These are phyloP conservation scores for Xiphorhynchus erythropygius DNA, from an alignment of 2,797 vertebrate species.

Conservation along the genomic window DNA sequence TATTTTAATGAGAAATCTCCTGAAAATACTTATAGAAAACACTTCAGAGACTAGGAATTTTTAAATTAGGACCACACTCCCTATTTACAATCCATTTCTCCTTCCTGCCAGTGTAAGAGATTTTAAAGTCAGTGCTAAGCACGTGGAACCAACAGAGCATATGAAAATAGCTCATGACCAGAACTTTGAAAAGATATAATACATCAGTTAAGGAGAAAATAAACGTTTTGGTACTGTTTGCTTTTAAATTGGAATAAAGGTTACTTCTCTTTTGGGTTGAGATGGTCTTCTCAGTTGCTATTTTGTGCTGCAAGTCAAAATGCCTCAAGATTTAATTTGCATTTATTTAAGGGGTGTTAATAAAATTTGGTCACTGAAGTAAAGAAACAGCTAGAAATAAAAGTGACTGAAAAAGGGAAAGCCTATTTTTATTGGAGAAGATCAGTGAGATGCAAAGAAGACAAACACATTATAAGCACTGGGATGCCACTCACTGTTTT, in stretches of 20 bases:
- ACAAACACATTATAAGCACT: not conserved
- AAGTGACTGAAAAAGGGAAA: not conserved
- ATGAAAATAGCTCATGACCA: not conserved
- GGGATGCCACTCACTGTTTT: not conserved
- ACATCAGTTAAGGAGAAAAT: not conserved
- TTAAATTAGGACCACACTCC: not conserved
- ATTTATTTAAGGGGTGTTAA: constrained; percentile 17
- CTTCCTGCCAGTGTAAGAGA: not conserved
- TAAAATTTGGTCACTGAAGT: constrained; percentile 1
- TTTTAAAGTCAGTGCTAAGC: not conserved
- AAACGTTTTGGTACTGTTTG: not conserved
- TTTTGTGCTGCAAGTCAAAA: not conserved
- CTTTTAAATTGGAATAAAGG: not conserved
- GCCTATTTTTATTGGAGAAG: not conserved
- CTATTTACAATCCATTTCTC: not conserved
- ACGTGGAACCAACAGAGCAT: not conserved
- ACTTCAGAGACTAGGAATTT: not conserved
- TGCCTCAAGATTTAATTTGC: constrained; percentile 1
- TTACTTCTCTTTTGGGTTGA: not conserved
- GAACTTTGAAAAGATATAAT: not conserved
- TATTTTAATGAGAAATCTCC: not conserved
- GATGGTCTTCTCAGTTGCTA: not conserved
- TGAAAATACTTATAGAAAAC: not conserved
- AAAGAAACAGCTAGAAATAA: not conserved
- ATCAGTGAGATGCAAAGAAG: not conserved